Conservation (phyloP, 2,113 vertebrate species). For the Chitala chitala region DNA sequence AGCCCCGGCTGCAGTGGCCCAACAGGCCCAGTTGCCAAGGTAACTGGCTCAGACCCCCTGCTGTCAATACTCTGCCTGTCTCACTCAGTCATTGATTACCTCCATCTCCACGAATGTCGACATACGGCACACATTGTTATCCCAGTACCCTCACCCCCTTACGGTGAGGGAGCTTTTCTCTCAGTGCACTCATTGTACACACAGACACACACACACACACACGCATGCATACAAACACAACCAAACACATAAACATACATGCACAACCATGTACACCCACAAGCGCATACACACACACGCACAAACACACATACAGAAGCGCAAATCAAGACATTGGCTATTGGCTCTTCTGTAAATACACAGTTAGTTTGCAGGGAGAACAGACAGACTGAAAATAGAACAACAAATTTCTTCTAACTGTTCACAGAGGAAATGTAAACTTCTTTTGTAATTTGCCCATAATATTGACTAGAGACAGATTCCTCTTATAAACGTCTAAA, state of each 20-base stretch:
- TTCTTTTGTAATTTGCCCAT: not conserved
- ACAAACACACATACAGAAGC: not conserved
- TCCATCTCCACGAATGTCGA: conserved; percentile 50
- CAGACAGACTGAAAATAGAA: conserved; percentile 21
- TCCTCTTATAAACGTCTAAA: not conserved
- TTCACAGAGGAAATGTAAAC: conserved; percentile 4
- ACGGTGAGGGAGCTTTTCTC: conserved; percentile 25
- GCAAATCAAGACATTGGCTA: not conserved
- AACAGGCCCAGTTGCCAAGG: conserved; percentile 59
- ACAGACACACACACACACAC: not conserved
- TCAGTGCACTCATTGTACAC: no score
- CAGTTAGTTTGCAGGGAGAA: conserved; percentile 36
- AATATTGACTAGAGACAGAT: not conserved
- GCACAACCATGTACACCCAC: not conserved
- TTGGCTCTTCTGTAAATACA: not conserved
- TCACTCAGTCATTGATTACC: conserved; percentile 57
- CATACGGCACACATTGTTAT: conserved; percentile 48
- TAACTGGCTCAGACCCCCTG: conserved; percentile 55
- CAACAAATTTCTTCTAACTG: not conserved
- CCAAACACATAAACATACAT: not conserved
- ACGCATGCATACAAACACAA: conserved; percentile 7
- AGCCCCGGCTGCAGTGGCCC: conserved; percentile 51
- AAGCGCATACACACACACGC: conserved; percentile 9
- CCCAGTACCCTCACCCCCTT: not conserved
- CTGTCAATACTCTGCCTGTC: conserved; percentile 53